Evolutionary conservation across 2,888 invertebrate genomes (phyloP), one percentile per base, ranked within the genome.

Genomic region (Corbicula japonica): DNA sequence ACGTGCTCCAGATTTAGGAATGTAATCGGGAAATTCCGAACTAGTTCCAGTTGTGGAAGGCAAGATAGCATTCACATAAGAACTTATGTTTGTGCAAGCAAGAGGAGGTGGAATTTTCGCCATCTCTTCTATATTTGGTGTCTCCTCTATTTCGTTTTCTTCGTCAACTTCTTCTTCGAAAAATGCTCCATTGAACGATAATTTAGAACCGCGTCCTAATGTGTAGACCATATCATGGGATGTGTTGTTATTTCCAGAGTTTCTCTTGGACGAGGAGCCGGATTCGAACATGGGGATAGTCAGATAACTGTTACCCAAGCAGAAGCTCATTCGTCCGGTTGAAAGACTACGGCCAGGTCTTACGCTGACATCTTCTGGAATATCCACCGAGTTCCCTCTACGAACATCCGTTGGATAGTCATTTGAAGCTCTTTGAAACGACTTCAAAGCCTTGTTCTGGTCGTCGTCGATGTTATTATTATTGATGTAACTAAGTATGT

Each of bases 221-320:
- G 46, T 41, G 28, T 23, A 60, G 4, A 63, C 52, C 12, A 32
- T 54, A 10, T 65, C 60, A 35, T 65, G 52, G 15, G 58, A 61
- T 15, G 72, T 63, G 58, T 79, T 83, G 54, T 78, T 78, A 34
- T 83, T 80, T 34, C 75, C 79, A 15, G 73, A 73, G 41, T 83
- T 56, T 26, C 76, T 54, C 48, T 76, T 71, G 18, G 32, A 30
- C 18, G 30, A 26, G 10, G 28, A n/a, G n/a, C 28, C 50, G 15
- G 48, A 21, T 23, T 73, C 79, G 23, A 58, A 71, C 34, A 83
- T 10, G 0, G 80, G 76, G 2, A 83, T 63, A 1, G 83, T 83
- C 32, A 83, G 50, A 38, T 76, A 83, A 28, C 63, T 83, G 63
- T 83, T 83, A 10, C 83, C 83, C 30, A 83, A 58, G 44, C 83